Percentiles rank a stretch among this genome's conserved stretches.
Evolutionary conservation across 2,888 invertebrate genomes (phyloP).

Genomic region (Meiosimyza platycephala): DNA sequence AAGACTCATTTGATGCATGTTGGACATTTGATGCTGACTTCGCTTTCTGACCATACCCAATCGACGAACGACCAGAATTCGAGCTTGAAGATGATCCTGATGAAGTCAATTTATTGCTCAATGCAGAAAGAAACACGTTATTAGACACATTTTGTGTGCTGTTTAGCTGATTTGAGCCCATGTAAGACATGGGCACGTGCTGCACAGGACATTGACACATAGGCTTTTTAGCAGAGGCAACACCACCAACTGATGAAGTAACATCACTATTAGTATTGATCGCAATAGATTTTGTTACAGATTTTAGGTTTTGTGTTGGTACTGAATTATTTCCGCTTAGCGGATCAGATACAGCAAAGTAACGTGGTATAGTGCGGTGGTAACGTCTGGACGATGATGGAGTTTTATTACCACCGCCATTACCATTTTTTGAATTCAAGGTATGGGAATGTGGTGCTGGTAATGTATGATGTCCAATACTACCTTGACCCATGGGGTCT

Average conservation of each 20-base stretch:
- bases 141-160: constrained; percentile 51
- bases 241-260: constrained; percentile 24
- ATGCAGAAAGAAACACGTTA: constrained; percentile 56
- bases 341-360: constrained; percentile 65
- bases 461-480: constrained; percentile 49
- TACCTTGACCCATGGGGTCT: constrained; percentile 26
- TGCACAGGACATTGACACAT: constrained; percentile 68
- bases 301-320: not conserved
- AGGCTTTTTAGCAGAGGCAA: constrained; percentile 59
- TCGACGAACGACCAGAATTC: constrained; percentile 46
- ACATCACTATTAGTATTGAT: constrained; percentile 36
- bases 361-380: constrained; percentile 67
- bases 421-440: constrained; percentile 44
- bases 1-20: not conserved
- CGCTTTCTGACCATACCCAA: constrained; percentile 50
- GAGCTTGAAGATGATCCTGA: constrained; percentile 44
- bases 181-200: constrained; percentile 68
- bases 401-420: constrained; percentile 52
- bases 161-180: constrained; percentile 63
- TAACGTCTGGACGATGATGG: constrained; percentile 65
- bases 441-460: constrained; percentile 50
- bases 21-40: constrained; percentile 47
- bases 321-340: constrained; percentile 35
- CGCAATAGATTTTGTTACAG: constrained; percentile 14
- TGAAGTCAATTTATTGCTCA: constrained; percentile 53